Base-by-base conservation (phyloP, 1,140 invertebrate species). In the Lycorma delicatula region DNA sequence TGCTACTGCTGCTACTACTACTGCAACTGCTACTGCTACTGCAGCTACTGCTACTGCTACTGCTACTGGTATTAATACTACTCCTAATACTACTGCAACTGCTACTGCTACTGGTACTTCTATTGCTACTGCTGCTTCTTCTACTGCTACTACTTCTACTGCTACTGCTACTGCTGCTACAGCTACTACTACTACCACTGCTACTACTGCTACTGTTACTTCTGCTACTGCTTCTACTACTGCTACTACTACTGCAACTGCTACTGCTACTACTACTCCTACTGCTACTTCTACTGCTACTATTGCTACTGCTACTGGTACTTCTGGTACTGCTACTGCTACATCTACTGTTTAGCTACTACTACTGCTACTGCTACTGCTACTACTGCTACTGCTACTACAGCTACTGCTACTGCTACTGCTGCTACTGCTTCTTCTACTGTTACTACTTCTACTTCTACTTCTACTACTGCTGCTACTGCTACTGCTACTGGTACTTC, bases 361-460 rank as follows among this genome's bases (percentile, higher is more conserved):
- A 47, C 44, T 47, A 47, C 44, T 47, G 16, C 44, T 47, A 47
- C 44, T 47, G 16, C 44, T 47, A 47, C 44, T 47, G 16, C 44
- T 47, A 47, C 44, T 47, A 47, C 44, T 47, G 16, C 44, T 47
- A 47, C 44, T 47, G 16, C 44, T 47, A 47, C 44, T 47, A 47
- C 44, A 9, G 16, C 44, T 47, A 47, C 44, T 47, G 16, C 44
- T 47, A 47, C 44, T 47, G 16, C 44, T 47, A 47, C 44, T 47
- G n/a, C n/a, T n/a, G n/a, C n/a, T n/a, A n/a, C n/a, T n/a, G n/a
- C n/a, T n/a, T n/a, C n/a, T n/a, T n/a, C 44, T 47, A 47, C 44
- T 47, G 16, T 16, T 47, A 47, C 44, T 47, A 47, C 44, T 47
- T 9, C 44, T n/a, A 47, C 44, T 47, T 9, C 44, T 47, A 47